Conservation (phyloP, 2,113 vertebrate species). For the Panthera leo region DNA sequence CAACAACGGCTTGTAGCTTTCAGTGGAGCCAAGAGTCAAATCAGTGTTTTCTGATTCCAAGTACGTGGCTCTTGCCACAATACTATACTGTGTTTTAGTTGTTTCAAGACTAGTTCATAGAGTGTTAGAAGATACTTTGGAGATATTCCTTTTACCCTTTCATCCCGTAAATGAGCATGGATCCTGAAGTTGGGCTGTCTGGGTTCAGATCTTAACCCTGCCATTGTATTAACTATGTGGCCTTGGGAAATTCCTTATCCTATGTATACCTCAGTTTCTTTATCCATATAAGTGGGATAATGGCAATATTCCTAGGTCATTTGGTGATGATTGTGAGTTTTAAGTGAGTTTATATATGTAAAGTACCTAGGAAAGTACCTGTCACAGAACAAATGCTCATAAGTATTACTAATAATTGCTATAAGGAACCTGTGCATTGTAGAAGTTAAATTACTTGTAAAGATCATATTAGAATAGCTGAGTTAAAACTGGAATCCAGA, state of each 20-base stretch:
- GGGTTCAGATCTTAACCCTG: neutral
- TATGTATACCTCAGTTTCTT: neutral
- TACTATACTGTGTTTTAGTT: neutral
- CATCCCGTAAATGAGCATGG: neutral
- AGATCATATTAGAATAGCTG: neutral
- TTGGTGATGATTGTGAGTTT: neutral
- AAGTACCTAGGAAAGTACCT: neutral
- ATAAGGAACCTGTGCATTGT: neutral
- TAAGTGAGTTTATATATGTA: slow-evolving; percentile 17
- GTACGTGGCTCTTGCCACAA: neutral
- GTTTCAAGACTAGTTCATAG: neutral
- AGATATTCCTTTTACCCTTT: slow-evolving; percentile 14
- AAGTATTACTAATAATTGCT: slow-evolving; percentile 9
- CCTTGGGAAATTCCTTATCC: neutral
- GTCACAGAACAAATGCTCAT: neutral
- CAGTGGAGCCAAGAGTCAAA: neutral
- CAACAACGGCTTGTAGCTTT: neutral
- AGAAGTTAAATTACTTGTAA: neutral
- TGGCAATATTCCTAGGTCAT: neutral
- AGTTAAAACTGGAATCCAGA: neutral
- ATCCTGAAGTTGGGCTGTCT: neutral
- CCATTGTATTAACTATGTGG: neutral
- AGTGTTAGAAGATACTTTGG: neutral
- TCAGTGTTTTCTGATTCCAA: slow-evolving; percentile 10
- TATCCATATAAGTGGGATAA: neutral